These are phyloP conservation scores for Notarius quadriscutis DNA, from an alignment of 2,113 vertebrate species.

Conservation along the genomic window DNA sequence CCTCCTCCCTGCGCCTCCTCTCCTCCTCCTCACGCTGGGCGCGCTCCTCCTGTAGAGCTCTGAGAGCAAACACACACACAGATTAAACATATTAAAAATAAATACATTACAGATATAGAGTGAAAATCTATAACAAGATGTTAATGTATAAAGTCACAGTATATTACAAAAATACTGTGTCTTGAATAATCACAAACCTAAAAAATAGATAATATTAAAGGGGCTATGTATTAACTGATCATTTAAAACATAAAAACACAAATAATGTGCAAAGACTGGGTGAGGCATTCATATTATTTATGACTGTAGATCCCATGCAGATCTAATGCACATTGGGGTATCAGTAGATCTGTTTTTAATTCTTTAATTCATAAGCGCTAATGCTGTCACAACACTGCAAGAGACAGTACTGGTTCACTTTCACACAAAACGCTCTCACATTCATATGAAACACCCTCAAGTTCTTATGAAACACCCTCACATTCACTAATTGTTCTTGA, in stretches of 20 bases:
- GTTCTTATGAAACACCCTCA: not conserved
- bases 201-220: not conserved
- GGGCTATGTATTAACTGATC: not conserved
- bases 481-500: not conserved
- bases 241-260: not conserved
- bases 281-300: not conserved
- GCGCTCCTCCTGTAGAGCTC: conserved; percentile 80
- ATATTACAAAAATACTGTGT: not conserved
- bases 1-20: conserved; percentile 78
- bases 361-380: not conserved
- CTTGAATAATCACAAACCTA: not conserved
- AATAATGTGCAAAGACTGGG: not conserved
- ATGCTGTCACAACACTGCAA: not conserved
- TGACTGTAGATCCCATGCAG: not conserved
- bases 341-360: not conserved
- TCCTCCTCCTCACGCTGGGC: conserved; percentile 79
- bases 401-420: not conserved
- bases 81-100: not conserved
- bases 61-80: conserved; percentile 52
- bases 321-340: not conserved
- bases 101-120: not conserved
- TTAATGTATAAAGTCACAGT: not conserved
- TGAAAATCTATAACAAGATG: not conserved
- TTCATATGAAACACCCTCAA: not conserved
- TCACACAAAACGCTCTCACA: not conserved